Evolutionary conservation across 2,113 vertebrate species (phyloP).

Genomic region (Corydoras sp.): DNA sequence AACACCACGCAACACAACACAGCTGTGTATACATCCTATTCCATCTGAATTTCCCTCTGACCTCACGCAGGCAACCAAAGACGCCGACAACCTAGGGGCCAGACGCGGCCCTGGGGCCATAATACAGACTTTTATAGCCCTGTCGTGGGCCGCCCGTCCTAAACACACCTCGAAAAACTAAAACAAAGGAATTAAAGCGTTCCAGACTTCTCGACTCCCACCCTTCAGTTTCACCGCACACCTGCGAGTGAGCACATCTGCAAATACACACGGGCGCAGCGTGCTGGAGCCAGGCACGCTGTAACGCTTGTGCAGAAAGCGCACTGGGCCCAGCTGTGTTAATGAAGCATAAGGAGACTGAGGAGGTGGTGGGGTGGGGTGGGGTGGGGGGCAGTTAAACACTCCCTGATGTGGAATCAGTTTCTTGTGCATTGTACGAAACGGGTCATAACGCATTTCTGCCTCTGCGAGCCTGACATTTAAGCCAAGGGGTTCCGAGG

Average conservation of each 20-base stretch:
- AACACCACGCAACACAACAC: no score
- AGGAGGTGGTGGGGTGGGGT: conserved; percentile 13
- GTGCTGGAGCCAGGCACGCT: conserved; percentile 6
- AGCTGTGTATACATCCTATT: no score
- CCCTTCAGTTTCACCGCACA: conserved; percentile 25
- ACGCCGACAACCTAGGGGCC: no score
- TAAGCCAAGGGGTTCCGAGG: no score
- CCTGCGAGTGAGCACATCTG: conserved; percentile 39
- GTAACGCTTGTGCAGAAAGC: conserved; percentile 22
- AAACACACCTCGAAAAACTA: conserved; percentile 8
- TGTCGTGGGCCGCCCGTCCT: no score
- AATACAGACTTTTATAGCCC: no score
- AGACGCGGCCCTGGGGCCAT: no score
- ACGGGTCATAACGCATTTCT: no score
- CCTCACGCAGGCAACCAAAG: no score
- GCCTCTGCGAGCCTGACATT: background rate
- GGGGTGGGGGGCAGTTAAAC: conserved; percentile 17
- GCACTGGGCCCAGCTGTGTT: conserved; percentile 35
- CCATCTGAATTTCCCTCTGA: no score
- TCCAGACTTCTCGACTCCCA: conserved; percentile 20
- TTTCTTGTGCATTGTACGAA: conserved; percentile 13
- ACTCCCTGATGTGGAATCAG: conserved; percentile 38
- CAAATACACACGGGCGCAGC: conserved; percentile 23
- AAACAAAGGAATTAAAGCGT: conserved; percentile 31
- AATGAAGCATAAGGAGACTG: conserved; percentile 41